These are phyloP conservation scores for Thamnophis sirtalis DNA, from an alignment of 2,113 vertebrate genomes.

Conservation along the genomic window DNA sequence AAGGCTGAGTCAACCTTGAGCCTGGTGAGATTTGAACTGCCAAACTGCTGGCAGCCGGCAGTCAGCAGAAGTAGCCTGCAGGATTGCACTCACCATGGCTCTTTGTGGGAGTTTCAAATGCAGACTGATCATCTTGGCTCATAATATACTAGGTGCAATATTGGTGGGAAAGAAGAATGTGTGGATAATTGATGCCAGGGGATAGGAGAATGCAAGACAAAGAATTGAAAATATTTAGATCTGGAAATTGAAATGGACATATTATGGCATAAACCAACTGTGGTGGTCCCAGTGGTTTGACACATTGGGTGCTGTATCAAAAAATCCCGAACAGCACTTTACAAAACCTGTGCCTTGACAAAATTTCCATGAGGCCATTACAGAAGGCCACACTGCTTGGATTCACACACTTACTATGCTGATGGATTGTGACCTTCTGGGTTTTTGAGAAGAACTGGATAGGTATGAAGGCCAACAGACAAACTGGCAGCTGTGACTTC, in stretches of 20 bases:
- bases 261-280: neutral
- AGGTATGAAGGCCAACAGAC: neutral
- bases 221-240: neutral
- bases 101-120: too few species aligned
- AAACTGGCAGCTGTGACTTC: neutral
- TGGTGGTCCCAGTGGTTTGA: neutral
- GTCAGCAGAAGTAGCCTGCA: too few species aligned
- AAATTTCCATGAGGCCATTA: neutral
- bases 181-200: too few species aligned
- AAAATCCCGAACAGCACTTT: neutral
- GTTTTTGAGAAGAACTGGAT: neutral
- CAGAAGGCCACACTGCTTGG: neutral
- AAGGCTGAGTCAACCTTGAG: too few species aligned
- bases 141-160: too few species aligned
- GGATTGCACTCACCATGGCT: too few species aligned
- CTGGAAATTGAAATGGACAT: neutral
- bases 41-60: too few species aligned
- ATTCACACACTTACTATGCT: neutral
- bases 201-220: neutral
- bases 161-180: too few species aligned
- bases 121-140: too few species aligned
- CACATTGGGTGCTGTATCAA: neutral
- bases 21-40: too few species aligned
- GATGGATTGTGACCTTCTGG: neutral
- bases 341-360: neutral